Conservation (phyloP, 2,113 vertebrate genomes). For the Nothobranchius furzeri region DNA sequence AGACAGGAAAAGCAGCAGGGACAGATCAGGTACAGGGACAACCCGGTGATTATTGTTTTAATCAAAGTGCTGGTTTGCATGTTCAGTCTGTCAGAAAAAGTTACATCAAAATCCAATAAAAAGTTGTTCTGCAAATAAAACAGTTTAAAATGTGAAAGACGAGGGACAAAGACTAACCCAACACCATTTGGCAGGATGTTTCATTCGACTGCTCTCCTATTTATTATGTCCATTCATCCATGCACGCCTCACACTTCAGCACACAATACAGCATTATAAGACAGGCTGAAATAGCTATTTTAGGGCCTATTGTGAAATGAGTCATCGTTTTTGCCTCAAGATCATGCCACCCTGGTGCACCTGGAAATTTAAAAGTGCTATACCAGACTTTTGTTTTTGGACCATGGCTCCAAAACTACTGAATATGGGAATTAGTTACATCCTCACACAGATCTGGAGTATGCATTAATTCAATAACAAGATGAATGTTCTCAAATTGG, state of each 20-base stretch:
- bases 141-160: not conserved
- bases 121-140: not conserved
- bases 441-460: no score
- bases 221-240: not conserved
- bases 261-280: not conserved
- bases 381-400: no score
- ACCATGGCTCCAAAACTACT: no score
- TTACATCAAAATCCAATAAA: not conserved
- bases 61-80: slow-evolving; percentile 7
- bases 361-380: not conserved
- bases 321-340: not conserved
- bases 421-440: no score
- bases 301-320: not conserved
- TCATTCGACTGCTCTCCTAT: slow-evolving; percentile 8
- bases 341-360: no score
- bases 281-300: not conserved
- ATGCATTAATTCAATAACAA: no score
- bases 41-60: slow-evolving; percentile 23
- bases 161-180: not conserved
- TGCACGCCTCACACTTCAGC: slow-evolving; percentile 1
- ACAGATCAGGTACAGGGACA: slow-evolving; percentile 22
- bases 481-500: no score
- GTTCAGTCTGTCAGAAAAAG: slow-evolving; percentile 3
- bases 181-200: slow-evolving; percentile 6
- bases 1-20: slow-evolving; percentile 14